Base-by-base conservation (phyloP, 2,113 vertebrate genomes). In the Elgaria multicarinata region DNA sequence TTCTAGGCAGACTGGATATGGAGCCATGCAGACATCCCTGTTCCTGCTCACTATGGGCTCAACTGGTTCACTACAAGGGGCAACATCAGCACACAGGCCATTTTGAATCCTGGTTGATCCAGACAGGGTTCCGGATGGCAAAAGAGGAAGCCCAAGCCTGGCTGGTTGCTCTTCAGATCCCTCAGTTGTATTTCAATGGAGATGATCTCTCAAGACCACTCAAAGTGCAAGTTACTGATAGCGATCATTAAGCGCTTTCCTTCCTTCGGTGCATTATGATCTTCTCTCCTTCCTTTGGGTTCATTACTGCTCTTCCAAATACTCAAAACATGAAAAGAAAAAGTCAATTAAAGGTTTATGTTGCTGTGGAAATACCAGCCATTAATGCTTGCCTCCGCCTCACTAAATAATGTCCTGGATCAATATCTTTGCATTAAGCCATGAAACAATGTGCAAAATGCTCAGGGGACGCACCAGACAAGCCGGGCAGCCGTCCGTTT, bases 341-440 rank as follows among this genome's bases (percentile, higher is more conserved):
- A 93, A 69, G 74, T 92, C 88, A 94, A 93, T 86, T 53, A 88
- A 93, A 93, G 77, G 22, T 93, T 95, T 94, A 94, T 0, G 6
- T 92, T 96, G 92, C 13, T 62, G 85, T 85, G 87, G 93, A 94
- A 95, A 90, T 90, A 90, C 1, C n/a, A 79, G 20, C 75, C 82
- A 92, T 92, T 93, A 92, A 88, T 89, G 94, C 76, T 44, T 90
- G 18, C 50, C 91, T 91, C 44, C 79, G 12, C 90, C 83, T 86
- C 88, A 79, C 86, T 96, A 90, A 87, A 95, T 90, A 64, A 88
- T 86, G 82, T 88, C 83, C 31, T 88, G 76, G 94, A 92, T 93
- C 92, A 83, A 92, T 94, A 95, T 71, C 79, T 85, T 83, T 55
- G 74, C 83, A 67, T 92, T 92, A 93, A 84, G n/a, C 80, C 76